Evolutionary conservation across 2,113 vertebrate genomes (phyloP).

Genomic region (Nothoprocta perdicaria): DNA sequence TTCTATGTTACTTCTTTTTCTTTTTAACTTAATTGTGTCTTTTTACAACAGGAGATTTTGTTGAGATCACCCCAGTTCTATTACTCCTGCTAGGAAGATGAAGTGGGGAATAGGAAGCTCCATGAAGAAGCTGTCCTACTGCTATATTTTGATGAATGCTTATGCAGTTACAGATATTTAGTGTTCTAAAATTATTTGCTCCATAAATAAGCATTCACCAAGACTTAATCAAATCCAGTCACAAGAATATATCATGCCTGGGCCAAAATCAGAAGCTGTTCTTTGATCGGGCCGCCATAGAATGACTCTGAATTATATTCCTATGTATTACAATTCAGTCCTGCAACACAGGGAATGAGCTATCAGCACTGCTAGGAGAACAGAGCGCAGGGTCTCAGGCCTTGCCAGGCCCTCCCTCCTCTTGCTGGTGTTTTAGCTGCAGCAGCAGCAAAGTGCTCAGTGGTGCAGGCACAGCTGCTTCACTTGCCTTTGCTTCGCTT

Average conservation of each 20-base stretch:
- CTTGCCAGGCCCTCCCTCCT: neutral
- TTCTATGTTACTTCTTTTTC: neutral
- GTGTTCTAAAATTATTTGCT: neutral
- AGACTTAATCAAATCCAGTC: neutral
- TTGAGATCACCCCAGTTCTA: neutral
- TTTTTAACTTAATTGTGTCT: neutral
- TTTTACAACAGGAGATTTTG: neutral
- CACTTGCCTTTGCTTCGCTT: neutral
- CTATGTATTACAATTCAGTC: neutral
- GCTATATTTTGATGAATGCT: neutral
- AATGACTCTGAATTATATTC: neutral
- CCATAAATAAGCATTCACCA: neutral
- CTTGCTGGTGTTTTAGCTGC: neutral
- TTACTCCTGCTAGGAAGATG: neutral
- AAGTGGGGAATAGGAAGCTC: neutral
- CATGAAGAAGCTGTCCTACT: neutral
- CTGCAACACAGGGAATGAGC: neutral
- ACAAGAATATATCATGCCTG: neutral
- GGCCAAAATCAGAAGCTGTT: neutral
- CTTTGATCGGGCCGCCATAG: neutral
- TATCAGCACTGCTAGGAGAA: neutral
- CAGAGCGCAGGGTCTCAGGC: neutral
- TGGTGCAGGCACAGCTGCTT: neutral
- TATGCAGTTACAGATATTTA: neutral
- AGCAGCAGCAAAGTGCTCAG: neutral